Evolutionary conservation across 2,888 invertebrate genomes (phyloP).

Genomic region (Eumerus sabulonum): DNA sequence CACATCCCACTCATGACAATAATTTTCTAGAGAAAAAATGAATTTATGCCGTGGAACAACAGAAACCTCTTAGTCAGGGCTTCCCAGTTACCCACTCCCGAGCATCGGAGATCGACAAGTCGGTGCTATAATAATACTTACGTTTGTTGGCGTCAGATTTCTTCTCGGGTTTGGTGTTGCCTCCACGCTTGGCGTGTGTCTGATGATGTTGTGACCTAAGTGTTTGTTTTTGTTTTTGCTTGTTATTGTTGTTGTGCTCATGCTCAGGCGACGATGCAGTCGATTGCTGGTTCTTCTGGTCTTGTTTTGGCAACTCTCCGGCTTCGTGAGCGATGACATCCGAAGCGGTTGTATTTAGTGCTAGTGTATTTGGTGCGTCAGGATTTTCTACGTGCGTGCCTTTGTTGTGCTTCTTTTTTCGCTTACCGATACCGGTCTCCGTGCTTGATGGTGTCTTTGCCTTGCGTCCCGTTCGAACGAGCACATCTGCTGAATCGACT

Average conservation of each 20-base stretch:
- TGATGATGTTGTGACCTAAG: conserved; percentile 74
- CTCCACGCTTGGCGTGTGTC: conserved; percentile 74
- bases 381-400: conserved; percentile 66
- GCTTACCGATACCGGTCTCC: conserved; percentile 71
- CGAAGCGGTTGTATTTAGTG: conserved; percentile 70
- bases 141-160: conserved; percentile 62
- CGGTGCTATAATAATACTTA: conserved; percentile 54
- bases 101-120: neutral
- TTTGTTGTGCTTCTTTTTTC: conserved; percentile 74
- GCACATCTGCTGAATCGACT: conserved; percentile 64
- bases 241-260: conserved; percentile 46
- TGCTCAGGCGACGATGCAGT: conserved; percentile 44
- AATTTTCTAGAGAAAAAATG: conserved; percentile 15
- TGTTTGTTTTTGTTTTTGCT: conserved; percentile 74
- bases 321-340: conserved; percentile 47
- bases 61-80: conserved; percentile 59
- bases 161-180: conserved; percentile 69
- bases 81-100: neutral
- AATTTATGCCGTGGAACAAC: conserved; percentile 39
- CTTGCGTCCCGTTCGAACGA: conserved; percentile 74
- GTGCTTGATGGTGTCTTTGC: conserved; percentile 53
- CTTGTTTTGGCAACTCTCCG: conserved; percentile 27
- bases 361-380: conserved; percentile 70
- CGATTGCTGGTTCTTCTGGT: conserved; percentile 43
- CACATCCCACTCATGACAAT: neutral